A percentile compares a stretch with the other conserved stretches of the same genome.
These are phyloP conservation scores for Artibeus lituratus DNA, from an alignment of 2,797 vertebrate genomes.

Conservation along the genomic window DNA sequence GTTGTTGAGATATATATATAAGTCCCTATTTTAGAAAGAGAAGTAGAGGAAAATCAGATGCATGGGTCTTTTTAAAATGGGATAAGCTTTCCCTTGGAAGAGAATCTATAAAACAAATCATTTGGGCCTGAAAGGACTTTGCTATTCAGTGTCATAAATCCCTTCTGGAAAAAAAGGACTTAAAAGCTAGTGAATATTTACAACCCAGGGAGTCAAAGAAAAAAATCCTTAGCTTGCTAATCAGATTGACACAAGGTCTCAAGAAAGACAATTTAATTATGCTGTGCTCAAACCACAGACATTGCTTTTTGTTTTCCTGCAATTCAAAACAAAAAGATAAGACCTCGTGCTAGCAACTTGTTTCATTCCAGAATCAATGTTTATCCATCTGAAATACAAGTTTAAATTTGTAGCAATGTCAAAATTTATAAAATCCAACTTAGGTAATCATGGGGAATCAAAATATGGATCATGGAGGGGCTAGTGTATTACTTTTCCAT, in stretches of 20 bases:
- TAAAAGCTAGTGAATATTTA: slow-evolving; percentile 25
- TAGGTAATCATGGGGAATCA: background rate
- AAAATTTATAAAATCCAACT: background rate
- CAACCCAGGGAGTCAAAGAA: background rate
- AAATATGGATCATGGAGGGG: background rate
- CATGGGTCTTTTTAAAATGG: background rate
- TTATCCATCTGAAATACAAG: background rate
- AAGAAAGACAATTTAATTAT: slow-evolving; percentile 48
- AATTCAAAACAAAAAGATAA: background rate
- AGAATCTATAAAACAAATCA: background rate
- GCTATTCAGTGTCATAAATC: background rate
- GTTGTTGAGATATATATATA: background rate
- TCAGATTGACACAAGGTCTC: slow-evolving; percentile 39
- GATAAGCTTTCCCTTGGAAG: slow-evolving; percentile 25
- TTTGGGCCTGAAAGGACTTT: background rate
- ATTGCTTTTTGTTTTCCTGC: background rate
- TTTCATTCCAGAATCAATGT: background rate
- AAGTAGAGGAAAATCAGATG: background rate
- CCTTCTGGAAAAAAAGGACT: background rate
- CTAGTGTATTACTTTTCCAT: background rate
- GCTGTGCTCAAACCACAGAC: background rate
- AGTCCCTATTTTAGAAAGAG: background rate
- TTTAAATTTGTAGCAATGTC: background rate
- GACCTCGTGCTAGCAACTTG: background rate
- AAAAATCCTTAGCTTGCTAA: slow-evolving; percentile 7